phyloP scores from a whole-genome alignment of 2,113 vertebrate species.

The Loxodonta africana region DNA sequence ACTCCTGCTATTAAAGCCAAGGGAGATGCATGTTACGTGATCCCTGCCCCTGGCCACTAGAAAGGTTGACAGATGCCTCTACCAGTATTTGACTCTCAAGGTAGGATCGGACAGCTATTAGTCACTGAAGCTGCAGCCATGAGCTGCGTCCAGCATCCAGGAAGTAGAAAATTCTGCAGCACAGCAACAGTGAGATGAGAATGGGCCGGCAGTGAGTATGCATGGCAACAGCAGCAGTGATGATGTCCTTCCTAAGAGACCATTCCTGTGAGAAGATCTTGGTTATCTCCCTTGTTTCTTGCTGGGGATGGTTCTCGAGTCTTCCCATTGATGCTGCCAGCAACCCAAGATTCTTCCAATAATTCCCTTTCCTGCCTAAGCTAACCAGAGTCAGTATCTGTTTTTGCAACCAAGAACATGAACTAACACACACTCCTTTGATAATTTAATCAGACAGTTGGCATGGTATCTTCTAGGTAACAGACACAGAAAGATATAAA shows the following conservation, averaged over 20 bases:
- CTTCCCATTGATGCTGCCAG: background rate
- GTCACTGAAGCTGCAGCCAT: background rate
- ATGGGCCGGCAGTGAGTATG: background rate
- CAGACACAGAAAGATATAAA: background rate
- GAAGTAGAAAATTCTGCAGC: background rate
- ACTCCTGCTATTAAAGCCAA: background rate
- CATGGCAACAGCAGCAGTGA: background rate
- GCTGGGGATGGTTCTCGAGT: background rate
- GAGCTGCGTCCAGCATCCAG: background rate
- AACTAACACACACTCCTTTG: background rate
- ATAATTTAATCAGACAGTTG: background rate
- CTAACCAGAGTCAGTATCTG: background rate
- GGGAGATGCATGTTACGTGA: background rate
- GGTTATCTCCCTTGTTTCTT: background rate
- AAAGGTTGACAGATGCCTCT: background rate
- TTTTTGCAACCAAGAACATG: background rate
- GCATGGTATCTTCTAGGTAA: background rate
- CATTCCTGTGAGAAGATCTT: background rate
- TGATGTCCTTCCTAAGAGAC: background rate
- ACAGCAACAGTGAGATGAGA: background rate
- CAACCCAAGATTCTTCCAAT: background rate
- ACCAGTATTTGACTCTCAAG: background rate
- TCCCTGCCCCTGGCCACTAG: background rate
- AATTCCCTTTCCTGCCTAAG: background rate
- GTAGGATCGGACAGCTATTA: background rate